Evolutionary conservation across 2,113 vertebrate species (phyloP), one percentile per base, ranked within the genome.

Genomic region (Chrysemys picta): DNA sequence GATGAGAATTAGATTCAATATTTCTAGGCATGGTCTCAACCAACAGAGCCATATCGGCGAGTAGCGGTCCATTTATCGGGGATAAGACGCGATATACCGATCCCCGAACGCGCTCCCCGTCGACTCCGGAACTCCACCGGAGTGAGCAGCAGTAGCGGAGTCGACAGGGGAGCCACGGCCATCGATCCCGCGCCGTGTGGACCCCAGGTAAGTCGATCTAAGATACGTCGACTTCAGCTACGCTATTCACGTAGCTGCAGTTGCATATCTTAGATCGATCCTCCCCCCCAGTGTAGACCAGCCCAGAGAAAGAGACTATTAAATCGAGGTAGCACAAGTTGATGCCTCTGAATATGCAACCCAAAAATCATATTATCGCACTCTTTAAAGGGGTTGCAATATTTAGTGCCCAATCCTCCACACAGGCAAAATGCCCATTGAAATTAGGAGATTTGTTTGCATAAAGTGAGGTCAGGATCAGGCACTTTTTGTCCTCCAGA

Each of bases 1-100:
- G 95, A 38, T 53, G 90, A 95, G 94, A 75, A 96, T 81, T 89
- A 95, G 86, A 12, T 1, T 35, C n/a, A 72, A 38, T 72, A 38
- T 72, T 62, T 72, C 65, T 72, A 38, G 19, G 17, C 4, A 4
- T 59, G 78, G 35, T 94, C 89, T 91, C 95, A 96, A 85, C 91
- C 95, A 94, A 85, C 80, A 93, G 84, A 27, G 12, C 35, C 65
- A 96, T 47, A 75, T 91, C 6, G 6, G 45, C 45, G 45, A 6
- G 45, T 45, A 45, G 45, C 6, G 45, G 6, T 45, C 45, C 5
- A 45, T 45, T 45, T 45, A 45, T 45, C 45, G 45, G 45, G 45
- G 45, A 45, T 45, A 45, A 45, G 45, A 45, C 45, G 45, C 6
- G 45, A 45, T 45, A 45, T 45, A 45, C 6, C 45, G 45, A 6